Evolutionary conservation across 2,888 invertebrate genomes (phyloP).

Genomic region (Eilema caniola): DNA sequence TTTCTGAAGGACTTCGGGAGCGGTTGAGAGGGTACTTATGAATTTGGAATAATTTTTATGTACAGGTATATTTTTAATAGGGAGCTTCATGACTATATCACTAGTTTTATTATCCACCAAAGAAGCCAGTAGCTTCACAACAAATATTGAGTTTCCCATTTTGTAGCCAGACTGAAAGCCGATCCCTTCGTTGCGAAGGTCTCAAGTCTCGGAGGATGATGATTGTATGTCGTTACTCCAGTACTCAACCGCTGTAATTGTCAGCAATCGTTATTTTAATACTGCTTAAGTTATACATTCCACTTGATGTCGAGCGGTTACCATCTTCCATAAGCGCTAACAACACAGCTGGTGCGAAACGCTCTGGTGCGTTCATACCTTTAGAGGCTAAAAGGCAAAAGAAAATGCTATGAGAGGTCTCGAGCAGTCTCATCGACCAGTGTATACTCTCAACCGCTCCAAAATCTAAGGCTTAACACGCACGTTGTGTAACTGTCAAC

Average conservation of each 20-base stretch:
- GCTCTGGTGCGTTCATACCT: too few species aligned
- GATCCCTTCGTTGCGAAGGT: too few species aligned
- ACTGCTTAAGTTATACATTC: background rate
- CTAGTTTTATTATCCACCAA: background rate
- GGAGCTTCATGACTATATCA: background rate
- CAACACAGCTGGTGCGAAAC: too few species aligned
- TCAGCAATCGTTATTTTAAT: background rate
- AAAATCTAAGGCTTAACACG: conserved; percentile 42
- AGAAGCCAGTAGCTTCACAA: too few species aligned
- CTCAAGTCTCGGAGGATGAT: too few species aligned
- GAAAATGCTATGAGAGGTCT: background rate
- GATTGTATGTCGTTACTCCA: too few species aligned
- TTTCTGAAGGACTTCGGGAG: conserved; percentile 22
- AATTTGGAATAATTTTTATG: background rate
- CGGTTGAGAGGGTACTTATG: conserved; percentile 33
- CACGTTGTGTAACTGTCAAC: conserved; percentile 50
- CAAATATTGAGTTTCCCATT: too few species aligned
- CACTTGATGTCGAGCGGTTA: background rate
- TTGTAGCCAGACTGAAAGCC: too few species aligned
- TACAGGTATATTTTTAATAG: background rate
- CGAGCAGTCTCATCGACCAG: background rate
- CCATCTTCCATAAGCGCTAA: background rate
- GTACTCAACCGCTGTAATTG: too few species aligned
- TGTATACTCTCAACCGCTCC: conserved; percentile 17
- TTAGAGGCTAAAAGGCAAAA: background rate